Conservation (phyloP, 2,888 invertebrate genomes). For the Pasiphila rectangulata region DNA sequence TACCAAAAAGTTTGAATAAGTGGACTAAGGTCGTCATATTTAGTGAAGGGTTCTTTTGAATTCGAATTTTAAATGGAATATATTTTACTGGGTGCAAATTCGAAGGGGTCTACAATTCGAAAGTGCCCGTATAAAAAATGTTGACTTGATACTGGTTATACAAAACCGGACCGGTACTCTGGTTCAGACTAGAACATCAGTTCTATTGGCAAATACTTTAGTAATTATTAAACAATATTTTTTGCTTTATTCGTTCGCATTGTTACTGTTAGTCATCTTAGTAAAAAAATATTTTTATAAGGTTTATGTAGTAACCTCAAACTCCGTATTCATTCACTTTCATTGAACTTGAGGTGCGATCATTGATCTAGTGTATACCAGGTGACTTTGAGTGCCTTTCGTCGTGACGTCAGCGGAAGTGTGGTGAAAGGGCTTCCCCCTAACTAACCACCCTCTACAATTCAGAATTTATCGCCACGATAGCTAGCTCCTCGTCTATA, state of each 20-base stretch:
- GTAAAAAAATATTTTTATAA: no score
- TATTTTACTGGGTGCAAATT: conserved; percentile 51
- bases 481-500: no score
- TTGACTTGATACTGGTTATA: no score
- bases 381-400: conserved; percentile 23
- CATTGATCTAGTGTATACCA: conserved; percentile 38
- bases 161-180: no score
- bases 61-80: conserved; percentile 37
- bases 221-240: no score
- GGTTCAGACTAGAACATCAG: no score
- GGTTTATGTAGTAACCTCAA: neutral
- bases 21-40: conserved; percentile 67
- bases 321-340: conserved; percentile 10
- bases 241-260: no score
- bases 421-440: conserved; percentile 63
- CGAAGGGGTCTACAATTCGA: conserved; percentile 30
- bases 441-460: conserved; percentile 33
- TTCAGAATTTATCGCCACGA: conserved; percentile 11
- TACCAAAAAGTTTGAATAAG: conserved; percentile 51
- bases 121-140: no score
- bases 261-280: no score
- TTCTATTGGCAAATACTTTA: no score
- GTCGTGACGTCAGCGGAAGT: conserved; percentile 61
- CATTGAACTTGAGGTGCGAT: conserved; percentile 23
- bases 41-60: conserved; percentile 44